These are phyloP conservation scores for Hylaeus anthracinus DNA, from an alignment of 1,140 invertebrate genomes.

Conservation along the genomic window DNA sequence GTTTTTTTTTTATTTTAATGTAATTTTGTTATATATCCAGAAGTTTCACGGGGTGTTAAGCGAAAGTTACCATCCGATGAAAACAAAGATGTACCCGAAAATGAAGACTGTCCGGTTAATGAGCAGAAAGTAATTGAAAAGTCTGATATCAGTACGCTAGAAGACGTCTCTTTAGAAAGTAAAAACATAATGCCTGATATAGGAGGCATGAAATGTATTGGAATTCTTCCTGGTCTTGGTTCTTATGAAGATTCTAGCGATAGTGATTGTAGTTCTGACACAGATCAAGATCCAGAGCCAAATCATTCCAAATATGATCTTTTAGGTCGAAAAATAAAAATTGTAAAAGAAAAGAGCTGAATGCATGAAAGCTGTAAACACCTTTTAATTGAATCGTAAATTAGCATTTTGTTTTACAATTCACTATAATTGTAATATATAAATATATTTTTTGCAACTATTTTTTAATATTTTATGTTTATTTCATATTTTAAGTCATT, in stretches of 20 bases:
- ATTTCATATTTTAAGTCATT: constrained; percentile 50
- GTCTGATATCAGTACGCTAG: constrained; percentile 13
- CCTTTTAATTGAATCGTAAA: constrained; percentile 23
- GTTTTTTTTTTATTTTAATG: not conserved
- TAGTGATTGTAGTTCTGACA: constrained; percentile 84
- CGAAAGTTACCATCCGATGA: constrained; percentile 83
- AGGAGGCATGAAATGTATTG: constrained; percentile 85
- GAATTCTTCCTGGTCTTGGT: constrained; percentile 89
- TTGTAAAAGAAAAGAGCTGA: constrained; percentile 69
- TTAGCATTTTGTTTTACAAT: constrained; percentile 33
- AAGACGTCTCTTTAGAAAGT: constrained; percentile 5
- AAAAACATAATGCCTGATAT: constrained; percentile 23
- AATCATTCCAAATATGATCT: constrained; percentile 80
- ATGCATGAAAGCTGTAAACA: constrained; percentile 42
- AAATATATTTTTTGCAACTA: constrained; percentile 42
- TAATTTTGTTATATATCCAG: constrained; percentile 1
- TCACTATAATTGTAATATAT: constrained; percentile 35
- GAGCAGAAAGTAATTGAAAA: constrained; percentile 44
- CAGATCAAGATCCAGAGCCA: constrained; percentile 81
- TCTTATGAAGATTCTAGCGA: constrained; percentile 88
- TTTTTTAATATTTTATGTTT: constrained; percentile 40
- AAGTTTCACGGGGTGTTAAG: constrained; percentile 74
- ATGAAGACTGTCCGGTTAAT: constrained; percentile 36
- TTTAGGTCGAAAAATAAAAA: constrained; percentile 81
- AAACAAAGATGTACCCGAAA: constrained; percentile 61